These are phyloP conservation scores for Vannuccia rotundouncinata DNA, from an alignment of 2,888 invertebrate species.

Conservation along the genomic window DNA sequence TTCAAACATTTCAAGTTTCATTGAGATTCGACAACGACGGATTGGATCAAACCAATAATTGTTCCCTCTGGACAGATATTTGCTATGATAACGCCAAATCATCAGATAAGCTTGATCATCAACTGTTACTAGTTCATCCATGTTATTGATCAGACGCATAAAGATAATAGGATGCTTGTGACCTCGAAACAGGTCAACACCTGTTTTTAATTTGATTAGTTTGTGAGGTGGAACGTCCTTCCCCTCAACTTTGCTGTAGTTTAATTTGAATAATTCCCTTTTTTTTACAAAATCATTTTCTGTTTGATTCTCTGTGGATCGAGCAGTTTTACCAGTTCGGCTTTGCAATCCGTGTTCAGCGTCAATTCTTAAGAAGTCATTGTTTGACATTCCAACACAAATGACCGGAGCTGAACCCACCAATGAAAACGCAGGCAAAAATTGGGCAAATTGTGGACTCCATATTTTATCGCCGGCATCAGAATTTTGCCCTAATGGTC, in stretches of 20 bases:
- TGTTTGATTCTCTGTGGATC: background rate
- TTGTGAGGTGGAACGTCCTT: background rate
- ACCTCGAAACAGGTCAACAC: slow-evolving; percentile 45
- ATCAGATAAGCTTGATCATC: slow-evolving; percentile 47
- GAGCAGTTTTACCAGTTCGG: background rate
- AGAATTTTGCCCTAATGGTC: slow-evolving; percentile 44
- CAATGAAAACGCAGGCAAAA: slow-evolving; percentile 46
- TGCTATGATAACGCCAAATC: slow-evolving; percentile 44
- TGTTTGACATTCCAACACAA: slow-evolving; percentile 44
- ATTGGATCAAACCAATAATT: slow-evolving; percentile 18
- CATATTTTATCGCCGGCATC: slow-evolving; percentile 42
- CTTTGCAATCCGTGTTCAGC: slow-evolving; percentile 42
- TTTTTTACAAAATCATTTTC: background rate
- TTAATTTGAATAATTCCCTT: slow-evolving; percentile 21
- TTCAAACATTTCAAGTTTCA: slow-evolving; percentile 7
- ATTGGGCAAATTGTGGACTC: slow-evolving; percentile 43
- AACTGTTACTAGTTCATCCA: slow-evolving; percentile 47
- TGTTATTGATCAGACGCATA: slow-evolving; percentile 45
- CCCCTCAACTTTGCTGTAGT: background rate
- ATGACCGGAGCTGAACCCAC: slow-evolving; percentile 46
- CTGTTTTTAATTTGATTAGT: slow-evolving; percentile 43
- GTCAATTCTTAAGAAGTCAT: slow-evolving; percentile 47
- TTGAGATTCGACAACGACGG: background rate
- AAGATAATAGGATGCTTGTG: slow-evolving; percentile 45
- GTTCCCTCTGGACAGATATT: slow-evolving; percentile 45